Conservation (phyloP, 2,797 vertebrate genomes). For the Phrynocephalus guinanensis region DNA sequence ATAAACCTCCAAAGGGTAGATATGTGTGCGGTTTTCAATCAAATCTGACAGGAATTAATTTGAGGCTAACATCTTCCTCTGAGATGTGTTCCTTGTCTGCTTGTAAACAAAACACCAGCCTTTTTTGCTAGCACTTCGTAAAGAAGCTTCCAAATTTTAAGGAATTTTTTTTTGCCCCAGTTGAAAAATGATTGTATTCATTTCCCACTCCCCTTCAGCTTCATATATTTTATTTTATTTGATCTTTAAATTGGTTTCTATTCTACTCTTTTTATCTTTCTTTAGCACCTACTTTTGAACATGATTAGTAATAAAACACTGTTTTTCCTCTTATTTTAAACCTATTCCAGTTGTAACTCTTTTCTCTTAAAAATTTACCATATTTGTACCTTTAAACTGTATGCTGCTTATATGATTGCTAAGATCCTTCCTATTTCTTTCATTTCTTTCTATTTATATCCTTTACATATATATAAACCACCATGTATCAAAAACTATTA, state of each 20-base stretch:
- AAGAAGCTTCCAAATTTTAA: conserved; percentile 45
- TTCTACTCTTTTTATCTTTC: too few relatives aligned
- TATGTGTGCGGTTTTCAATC: conserved; percentile 71
- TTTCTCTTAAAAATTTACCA: not conserved
- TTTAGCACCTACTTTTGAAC: too few relatives aligned
- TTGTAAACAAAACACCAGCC: conserved; percentile 56
- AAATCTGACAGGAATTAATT: conserved; percentile 75
- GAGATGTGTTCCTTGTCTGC: conserved; percentile 58
- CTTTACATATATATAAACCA: too few relatives aligned
- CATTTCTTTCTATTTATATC: not conserved
- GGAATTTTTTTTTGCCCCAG: not conserved
- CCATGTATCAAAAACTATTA: not conserved
- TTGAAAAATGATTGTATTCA: not conserved
- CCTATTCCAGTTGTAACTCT: not conserved
- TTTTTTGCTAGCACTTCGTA: conserved; percentile 58
- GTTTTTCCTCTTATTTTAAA: not conserved
- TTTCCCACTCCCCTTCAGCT: not conserved
- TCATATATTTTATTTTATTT: not conserved
- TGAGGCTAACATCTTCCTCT: conserved; percentile 69
- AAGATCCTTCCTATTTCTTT: not conserved
- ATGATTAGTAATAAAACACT: too few relatives aligned
- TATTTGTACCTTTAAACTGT: not conserved
- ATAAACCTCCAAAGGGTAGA: conserved; percentile 65
- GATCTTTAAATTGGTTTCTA: too few relatives aligned
- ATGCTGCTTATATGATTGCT: not conserved